Conservation (phyloP, 2,113 vertebrate species). For the Pedetes capensis region DNA sequence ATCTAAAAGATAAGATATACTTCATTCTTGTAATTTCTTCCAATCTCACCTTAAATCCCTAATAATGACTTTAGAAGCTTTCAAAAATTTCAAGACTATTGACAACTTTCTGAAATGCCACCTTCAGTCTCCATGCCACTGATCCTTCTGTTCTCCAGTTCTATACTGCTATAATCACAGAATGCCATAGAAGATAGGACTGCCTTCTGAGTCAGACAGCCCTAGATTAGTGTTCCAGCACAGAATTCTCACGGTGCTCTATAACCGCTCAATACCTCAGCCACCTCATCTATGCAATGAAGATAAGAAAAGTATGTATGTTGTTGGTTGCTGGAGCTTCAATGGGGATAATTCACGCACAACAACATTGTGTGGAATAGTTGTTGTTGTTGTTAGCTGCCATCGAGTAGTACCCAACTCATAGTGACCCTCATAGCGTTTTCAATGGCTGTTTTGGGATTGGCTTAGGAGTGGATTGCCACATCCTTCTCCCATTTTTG, state of each 20-base stretch:
- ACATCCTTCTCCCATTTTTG: no score
- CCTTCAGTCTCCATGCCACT: background rate
- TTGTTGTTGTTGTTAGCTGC: no score
- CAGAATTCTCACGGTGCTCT: background rate
- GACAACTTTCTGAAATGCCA: conserved; percentile 49
- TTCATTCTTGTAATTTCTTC: conserved; percentile 42
- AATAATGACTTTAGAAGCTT: conserved; percentile 42
- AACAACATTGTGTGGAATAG: background rate
- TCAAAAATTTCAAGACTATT: conserved; percentile 29
- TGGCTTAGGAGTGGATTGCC: no score
- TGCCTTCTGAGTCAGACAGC: background rate
- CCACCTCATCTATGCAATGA: background rate
- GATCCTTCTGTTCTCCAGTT: background rate
- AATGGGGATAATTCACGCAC: background rate
- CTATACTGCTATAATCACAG: conserved; percentile 20
- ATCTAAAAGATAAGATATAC: background rate
- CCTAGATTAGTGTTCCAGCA: background rate
- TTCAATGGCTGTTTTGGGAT: no score
- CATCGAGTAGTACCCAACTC: no score
- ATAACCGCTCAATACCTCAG: background rate
- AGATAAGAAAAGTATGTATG: background rate
- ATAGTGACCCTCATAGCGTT: no score
- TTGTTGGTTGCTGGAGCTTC: background rate
- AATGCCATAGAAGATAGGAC: background rate
- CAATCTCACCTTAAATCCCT: conserved; percentile 32